Conservation (phyloP, 2,113 vertebrate species). For the Arenaria interpres region DNA sequence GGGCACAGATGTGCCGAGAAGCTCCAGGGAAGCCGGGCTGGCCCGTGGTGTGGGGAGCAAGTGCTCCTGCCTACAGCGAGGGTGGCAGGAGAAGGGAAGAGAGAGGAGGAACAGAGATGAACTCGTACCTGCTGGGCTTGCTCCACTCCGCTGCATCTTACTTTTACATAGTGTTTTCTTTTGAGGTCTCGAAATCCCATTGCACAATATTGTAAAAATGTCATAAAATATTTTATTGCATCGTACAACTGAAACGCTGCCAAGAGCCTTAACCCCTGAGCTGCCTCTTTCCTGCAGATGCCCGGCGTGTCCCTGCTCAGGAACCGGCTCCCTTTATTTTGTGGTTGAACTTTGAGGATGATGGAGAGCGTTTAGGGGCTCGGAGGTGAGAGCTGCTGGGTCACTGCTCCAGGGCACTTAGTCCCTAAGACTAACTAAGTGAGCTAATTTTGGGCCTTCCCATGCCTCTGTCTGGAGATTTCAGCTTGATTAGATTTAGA, state of each 20-base stretch:
- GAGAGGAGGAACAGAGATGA: background rate
- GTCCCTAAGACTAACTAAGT: background rate
- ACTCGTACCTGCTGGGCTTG: constrained; percentile 19
- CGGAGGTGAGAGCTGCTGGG: background rate
- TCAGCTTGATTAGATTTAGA: background rate
- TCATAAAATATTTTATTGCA: constrained; percentile 52
- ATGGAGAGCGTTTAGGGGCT: background rate
- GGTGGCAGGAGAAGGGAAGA: background rate
- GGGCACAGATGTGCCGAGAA: constrained; percentile 58
- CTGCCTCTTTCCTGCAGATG: background rate
- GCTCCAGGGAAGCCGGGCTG: background rate
- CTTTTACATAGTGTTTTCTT: background rate
- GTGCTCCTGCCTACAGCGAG: background rate
- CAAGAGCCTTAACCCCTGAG: constrained; percentile 52
- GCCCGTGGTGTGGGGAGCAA: background rate
- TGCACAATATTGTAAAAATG: constrained; percentile 53
- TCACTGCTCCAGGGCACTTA: background rate
- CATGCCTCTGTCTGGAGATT: rapidly evolving
- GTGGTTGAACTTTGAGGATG: background rate
- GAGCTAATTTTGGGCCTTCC: background rate
- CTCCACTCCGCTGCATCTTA: background rate
- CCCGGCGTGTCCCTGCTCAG: background rate
- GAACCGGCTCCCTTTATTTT: background rate
- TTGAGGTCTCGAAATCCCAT: background rate
- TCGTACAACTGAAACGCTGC: background rate